Percentiles rank a stretch among this genome's conserved stretches.
phyloP scores from a whole-genome alignment of 1,140 invertebrate species.

The Drosophila dunni region DNA sequence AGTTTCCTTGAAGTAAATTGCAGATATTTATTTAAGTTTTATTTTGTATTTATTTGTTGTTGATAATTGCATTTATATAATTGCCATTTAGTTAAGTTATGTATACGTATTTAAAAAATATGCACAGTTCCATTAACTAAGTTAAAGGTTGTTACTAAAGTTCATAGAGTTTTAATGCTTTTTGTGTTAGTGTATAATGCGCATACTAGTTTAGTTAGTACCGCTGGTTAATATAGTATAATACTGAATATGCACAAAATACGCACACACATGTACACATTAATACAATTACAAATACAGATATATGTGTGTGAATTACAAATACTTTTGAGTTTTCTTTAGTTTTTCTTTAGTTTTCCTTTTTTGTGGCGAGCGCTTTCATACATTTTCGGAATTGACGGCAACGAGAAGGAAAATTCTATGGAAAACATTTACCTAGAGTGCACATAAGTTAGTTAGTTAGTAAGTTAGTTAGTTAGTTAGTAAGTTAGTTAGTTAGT shows the following conservation, averaged over 20 bases:
- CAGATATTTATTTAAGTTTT: slow-evolving; percentile 5
- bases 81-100: slow-evolving; percentile 41
- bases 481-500: slow-evolving; percentile 9
- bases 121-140: slow-evolving; percentile 55
- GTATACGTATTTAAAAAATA: slow-evolving; percentile 57
- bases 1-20: not conserved
- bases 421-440: slow-evolving; percentile 28
- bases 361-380: slow-evolving; percentile 70
- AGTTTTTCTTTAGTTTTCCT: slow-evolving; percentile 14
- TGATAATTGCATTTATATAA: slow-evolving; percentile 45
- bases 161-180: slow-evolving; percentile 8
- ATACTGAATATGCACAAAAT: slow-evolving; percentile 22
- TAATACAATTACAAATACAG: slow-evolving; percentile 16
- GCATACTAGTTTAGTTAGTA: not conserved
- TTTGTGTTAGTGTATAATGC: slow-evolving; percentile 2
- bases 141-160: slow-evolving; percentile 26
- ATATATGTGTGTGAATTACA: slow-evolving; percentile 19
- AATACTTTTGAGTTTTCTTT: slow-evolving; percentile 24
- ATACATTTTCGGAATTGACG: slow-evolving; percentile 83
- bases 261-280: slow-evolving; percentile 11
- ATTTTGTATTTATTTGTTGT: slow-evolving; percentile 34
- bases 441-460: slow-evolving; percentile 12
- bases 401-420: slow-evolving; percentile 22
- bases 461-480: not conserved
- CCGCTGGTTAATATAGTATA: slow-evolving; percentile 20